These are phyloP conservation scores for Prosopocoilus inquinatus DNA, from an alignment of 2,888 invertebrate species.

Conservation along the genomic window DNA sequence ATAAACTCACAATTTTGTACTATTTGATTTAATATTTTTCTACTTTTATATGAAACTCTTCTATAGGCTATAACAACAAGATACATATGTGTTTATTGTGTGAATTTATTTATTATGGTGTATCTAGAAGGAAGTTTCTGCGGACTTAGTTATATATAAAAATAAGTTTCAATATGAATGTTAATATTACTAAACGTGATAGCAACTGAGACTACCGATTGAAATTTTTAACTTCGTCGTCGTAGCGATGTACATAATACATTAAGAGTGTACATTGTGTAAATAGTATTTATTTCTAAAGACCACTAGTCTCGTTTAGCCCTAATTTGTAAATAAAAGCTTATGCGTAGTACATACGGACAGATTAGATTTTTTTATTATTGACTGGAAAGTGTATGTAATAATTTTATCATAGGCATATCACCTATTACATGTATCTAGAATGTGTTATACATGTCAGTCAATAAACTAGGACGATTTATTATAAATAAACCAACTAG, in stretches of 20 bases:
- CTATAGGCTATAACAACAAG: no score
- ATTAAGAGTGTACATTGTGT: conserved; percentile 31
- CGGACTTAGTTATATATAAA: neutral
- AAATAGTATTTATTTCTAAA: conserved; percentile 37
- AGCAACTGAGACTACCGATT: conserved; percentile 18
- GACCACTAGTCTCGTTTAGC: conserved; percentile 39
- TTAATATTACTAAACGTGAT: conserved; percentile 28
- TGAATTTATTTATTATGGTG: no score
- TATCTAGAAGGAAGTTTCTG: no score
- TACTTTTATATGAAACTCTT: no score
- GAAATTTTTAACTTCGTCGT: conserved; percentile 38
- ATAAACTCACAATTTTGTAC: no score
- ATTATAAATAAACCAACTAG: conserved; percentile 30
- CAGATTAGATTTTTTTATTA: conserved; percentile 36
- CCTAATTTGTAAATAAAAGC: conserved; percentile 29
- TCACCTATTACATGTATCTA: conserved; percentile 45
- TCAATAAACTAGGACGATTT: conserved; percentile 46
- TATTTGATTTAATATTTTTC: no score
- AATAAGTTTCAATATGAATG: conserved; percentile 10
- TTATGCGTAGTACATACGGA: conserved; percentile 17
- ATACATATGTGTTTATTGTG: no score
- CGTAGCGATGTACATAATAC: conserved; percentile 21
- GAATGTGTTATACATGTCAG: conserved; percentile 46
- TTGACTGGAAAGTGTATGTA: conserved; percentile 40
- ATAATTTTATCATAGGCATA: conserved; percentile 43